A percentile compares a stretch with the other conserved stretches of the same genome.
Evolutionary conservation across 2,797 vertebrate genomes (phyloP).

Genomic region (Periparus ater): DNA sequence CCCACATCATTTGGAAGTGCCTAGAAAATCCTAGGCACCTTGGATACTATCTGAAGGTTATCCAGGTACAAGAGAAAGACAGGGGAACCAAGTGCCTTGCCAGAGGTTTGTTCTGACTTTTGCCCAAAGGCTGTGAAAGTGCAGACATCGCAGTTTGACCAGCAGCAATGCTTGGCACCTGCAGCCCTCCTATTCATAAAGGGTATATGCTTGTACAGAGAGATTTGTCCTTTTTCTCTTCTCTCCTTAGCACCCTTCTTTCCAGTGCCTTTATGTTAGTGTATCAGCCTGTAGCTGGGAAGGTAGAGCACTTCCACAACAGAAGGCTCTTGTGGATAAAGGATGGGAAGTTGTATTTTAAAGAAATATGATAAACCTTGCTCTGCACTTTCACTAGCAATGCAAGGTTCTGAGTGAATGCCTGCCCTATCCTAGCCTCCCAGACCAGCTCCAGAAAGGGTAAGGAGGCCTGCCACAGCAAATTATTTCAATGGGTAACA

Average conservation of each 20-base stretch:
- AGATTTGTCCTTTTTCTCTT: background rate
- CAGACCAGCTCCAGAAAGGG: background rate
- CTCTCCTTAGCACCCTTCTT: background rate
- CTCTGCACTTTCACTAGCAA: background rate
- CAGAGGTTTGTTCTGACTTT: background rate
- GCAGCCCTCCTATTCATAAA: background rate
- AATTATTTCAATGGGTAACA: background rate
- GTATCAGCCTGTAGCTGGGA: background rate
- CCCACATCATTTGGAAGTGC: background rate
- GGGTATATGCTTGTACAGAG: background rate
- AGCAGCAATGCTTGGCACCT: fast-evolving
- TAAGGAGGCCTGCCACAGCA: background rate
- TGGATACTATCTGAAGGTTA: background rate
- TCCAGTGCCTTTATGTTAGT: background rate
- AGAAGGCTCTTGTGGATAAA: background rate
- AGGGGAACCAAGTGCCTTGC: background rate
- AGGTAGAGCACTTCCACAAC: background rate
- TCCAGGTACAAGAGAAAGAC: background rate
- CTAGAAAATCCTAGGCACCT: background rate
- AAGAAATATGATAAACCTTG: background rate
- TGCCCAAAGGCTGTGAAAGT: background rate
- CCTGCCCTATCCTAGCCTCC: background rate
- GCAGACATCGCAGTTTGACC: background rate
- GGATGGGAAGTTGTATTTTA: background rate
- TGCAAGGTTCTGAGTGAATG: background rate